Percentiles rank a stretch among this genome's conserved stretches.
Evolutionary conservation across 2,113 vertebrate species (phyloP).

Genomic region (Herpetotheres cachinnans): DNA sequence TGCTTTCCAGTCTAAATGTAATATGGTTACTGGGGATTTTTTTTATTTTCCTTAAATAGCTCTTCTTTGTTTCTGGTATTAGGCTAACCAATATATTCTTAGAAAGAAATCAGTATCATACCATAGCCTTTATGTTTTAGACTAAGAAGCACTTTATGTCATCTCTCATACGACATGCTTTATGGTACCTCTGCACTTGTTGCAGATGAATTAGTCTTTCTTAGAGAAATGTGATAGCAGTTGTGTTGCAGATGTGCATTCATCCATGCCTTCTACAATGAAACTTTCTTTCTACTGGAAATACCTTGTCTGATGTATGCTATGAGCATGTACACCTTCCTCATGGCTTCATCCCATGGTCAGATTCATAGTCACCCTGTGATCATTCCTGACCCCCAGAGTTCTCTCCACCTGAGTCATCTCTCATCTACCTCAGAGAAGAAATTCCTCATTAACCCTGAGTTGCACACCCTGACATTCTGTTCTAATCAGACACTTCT

Average conservation of each 20-base stretch:
- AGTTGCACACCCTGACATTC: neutral
- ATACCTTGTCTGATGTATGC: neutral
- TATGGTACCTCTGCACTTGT: neutral
- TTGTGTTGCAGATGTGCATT: neutral
- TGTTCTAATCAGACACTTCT: neutral
- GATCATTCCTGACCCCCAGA: neutral
- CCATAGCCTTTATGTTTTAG: neutral
- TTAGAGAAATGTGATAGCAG: neutral
- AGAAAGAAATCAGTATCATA: neutral
- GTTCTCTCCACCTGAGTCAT: neutral
- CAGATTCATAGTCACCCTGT: neutral
- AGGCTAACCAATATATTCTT: neutral
- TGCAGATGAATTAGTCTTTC: neutral
- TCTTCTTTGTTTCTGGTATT: neutral
- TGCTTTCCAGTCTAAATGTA: neutral
- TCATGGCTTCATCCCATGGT: neutral
- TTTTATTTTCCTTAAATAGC: neutral
- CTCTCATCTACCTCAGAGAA: neutral
- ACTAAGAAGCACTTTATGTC: neutral
- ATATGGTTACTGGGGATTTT: accelerated
- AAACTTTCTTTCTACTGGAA: neutral
- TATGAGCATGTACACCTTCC: neutral
- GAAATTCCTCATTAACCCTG: neutral
- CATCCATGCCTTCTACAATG: neutral
- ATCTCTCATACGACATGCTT: neutral